Evolutionary conservation across 1,140 invertebrate genomes (phyloP).

Genomic region (Drosophila grimshawi): DNA sequence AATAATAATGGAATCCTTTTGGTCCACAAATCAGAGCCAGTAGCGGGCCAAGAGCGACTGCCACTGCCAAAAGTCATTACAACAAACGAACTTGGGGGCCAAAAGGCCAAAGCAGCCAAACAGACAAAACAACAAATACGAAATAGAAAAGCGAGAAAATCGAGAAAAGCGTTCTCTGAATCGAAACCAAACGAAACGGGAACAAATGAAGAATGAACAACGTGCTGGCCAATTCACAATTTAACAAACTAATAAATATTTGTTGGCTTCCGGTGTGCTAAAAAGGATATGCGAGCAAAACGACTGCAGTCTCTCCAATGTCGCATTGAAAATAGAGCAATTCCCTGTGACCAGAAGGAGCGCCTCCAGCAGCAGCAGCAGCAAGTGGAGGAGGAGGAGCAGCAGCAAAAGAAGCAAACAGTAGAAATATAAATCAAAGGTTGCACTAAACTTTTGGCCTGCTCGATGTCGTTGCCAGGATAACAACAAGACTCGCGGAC

Average conservation of each 20-base stretch:
- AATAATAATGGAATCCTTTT: slow-evolving; percentile 68
- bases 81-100: slow-evolving; percentile 53
- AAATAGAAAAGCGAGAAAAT: not conserved
- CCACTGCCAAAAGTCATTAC: slow-evolving; percentile 66
- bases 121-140: slow-evolving; percentile 14
- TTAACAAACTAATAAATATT: slow-evolving; percentile 84
- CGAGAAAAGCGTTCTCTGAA: slow-evolving; percentile 32
- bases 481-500: slow-evolving; percentile 69
- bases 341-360: slow-evolving; percentile 51
- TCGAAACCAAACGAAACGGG: slow-evolving; percentile 38
- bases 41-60: slow-evolving; percentile 15
- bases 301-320: slow-evolving; percentile 30
- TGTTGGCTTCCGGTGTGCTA: slow-evolving; percentile 73
- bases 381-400: not conserved
- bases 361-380: slow-evolving; percentile 3
- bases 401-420: slow-evolving; percentile 12
- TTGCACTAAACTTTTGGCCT: slow-evolving; percentile 80
- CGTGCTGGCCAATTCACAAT: slow-evolving; percentile 76
- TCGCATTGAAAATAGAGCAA: slow-evolving; percentile 72
- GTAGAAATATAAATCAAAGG: slow-evolving; percentile 83
- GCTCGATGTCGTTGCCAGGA: slow-evolving; percentile 81
- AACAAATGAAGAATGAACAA: slow-evolving; percentile 26
- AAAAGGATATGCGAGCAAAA: slow-evolving; percentile 39
- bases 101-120: slow-evolving; percentile 27
- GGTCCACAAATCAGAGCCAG: slow-evolving; percentile 29